These are phyloP conservation scores for Dexiosoma caninum DNA, from an alignment of 2,888 invertebrate genomes.

Conservation along the genomic window DNA sequence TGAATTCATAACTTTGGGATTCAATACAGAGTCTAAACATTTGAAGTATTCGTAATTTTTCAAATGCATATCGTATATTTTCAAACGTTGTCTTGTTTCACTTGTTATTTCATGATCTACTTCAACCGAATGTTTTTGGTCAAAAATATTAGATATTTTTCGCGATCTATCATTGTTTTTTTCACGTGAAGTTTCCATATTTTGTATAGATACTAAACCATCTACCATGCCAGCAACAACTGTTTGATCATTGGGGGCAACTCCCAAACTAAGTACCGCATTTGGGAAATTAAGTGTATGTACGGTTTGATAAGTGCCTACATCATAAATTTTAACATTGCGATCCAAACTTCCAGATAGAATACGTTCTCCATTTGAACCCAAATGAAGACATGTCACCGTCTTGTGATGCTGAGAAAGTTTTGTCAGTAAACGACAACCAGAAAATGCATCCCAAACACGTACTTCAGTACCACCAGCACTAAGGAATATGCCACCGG, in stretches of 20 bases:
- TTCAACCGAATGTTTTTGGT: constrained; percentile 71
- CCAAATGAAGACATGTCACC: constrained; percentile 90
- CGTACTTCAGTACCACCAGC: constrained; percentile 94
- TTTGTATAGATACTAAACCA: constrained; percentile 91
- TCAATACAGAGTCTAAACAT: constrained; percentile 86
- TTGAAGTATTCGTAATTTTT: constrained; percentile 89
- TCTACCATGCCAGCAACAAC: constrained; percentile 95
- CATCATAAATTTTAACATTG: constrained; percentile 95
- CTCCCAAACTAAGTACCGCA: constrained; percentile 90
- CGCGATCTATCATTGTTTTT: neutral
- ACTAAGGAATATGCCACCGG: constrained; percentile 92
- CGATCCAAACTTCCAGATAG: constrained; percentile 94
- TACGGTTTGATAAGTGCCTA: constrained; percentile 89
- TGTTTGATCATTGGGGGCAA: constrained; percentile 87
- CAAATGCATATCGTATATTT: constrained; percentile 83
- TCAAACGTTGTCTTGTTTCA: constrained; percentile 67
- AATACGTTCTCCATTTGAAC: constrained; percentile 88
- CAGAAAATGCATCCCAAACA: constrained; percentile 95
- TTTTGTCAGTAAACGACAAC: constrained; percentile 89
- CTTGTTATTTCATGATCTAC: constrained; percentile 80
- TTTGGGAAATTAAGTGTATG: constrained; percentile 94
- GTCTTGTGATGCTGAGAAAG: constrained; percentile 97
- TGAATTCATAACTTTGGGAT: constrained; percentile 80
- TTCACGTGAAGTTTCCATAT: constrained; percentile 81
- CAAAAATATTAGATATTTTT: constrained; percentile 71